These are phyloP conservation scores for Probosciger aterrimus DNA, from an alignment of 2,113 vertebrate species.

Conservation along the genomic window DNA sequence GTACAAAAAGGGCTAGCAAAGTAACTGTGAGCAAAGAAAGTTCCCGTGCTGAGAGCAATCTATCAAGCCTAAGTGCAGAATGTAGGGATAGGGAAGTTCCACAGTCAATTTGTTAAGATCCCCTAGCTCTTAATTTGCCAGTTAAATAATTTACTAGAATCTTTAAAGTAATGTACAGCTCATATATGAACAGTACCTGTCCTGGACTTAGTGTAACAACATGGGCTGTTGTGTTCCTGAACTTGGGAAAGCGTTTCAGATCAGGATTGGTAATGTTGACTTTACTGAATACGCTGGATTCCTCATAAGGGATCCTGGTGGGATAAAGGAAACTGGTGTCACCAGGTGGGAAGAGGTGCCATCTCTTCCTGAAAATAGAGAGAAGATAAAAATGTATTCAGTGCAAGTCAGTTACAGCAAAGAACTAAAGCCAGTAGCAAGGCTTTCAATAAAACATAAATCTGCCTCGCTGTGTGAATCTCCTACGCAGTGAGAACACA, in stretches of 20 bases:
- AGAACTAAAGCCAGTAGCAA: conserved; percentile 56
- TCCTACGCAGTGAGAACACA: conserved; percentile 50
- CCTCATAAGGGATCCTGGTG: conserved; percentile 95
- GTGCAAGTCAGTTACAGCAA: neutral
- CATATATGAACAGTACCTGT: conserved; percentile 76
- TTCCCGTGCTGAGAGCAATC: neutral
- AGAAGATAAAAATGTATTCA: conserved; percentile 41
- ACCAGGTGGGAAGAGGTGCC: conserved; percentile 93
- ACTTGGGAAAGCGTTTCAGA: conserved; percentile 78
- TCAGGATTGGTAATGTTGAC: conserved; percentile 86
- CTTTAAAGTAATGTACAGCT: neutral
- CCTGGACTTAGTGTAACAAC: conserved; percentile 86
- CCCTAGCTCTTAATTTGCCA: neutral
- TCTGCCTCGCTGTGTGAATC: conserved; percentile 28
- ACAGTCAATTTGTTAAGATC: neutral
- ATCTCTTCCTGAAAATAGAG: conserved; percentile 85
- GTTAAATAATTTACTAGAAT: neutral
- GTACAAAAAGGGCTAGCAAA: neutral
- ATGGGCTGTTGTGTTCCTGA: conserved; percentile 75
- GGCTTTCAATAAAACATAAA: conserved; percentile 63
- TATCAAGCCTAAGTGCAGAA: neutral
- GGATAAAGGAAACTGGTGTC: conserved; percentile 88
- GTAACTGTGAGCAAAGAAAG: neutral
- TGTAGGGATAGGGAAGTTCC: neutral
- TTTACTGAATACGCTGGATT: conserved; percentile 96